These are phyloP conservation scores for Coregonus suidteri DNA, from an alignment of 2,797 vertebrate species.

Conservation along the genomic window DNA sequence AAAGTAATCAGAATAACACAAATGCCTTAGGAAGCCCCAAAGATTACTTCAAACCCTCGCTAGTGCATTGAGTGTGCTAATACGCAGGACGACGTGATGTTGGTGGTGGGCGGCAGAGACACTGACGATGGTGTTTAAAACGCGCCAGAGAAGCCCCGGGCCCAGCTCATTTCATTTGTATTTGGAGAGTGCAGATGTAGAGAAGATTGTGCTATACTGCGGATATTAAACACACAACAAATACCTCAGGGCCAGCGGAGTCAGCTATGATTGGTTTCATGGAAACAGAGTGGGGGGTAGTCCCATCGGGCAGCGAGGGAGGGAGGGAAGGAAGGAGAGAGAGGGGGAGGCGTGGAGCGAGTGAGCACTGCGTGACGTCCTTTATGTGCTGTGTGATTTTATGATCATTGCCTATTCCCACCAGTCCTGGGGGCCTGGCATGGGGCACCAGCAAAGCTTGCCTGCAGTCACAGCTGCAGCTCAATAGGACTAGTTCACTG, in stretches of 20 bases:
- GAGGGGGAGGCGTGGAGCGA: not conserved
- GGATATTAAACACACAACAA: constrained; percentile 11
- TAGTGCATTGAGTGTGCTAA: not conserved
- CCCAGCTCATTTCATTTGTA: constrained; percentile 10
- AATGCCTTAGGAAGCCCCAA: not conserved
- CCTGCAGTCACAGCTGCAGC: not conserved
- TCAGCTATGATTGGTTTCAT: constrained; percentile 15
- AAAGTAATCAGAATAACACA: not conserved
- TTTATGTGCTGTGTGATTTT: constrained; percentile 15
- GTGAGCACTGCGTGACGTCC: not conserved
- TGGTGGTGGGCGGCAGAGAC: not conserved
- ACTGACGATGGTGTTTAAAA: not conserved
- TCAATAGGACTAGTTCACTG: not conserved
- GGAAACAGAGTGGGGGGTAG: constrained; percentile 1
- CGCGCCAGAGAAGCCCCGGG: not conserved
- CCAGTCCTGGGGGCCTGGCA: not conserved
- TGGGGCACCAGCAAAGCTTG: not conserved
- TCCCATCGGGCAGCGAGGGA: not conserved
- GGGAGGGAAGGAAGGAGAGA: not conserved
- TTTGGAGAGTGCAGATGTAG: constrained; percentile 7
- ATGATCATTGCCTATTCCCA: constrained; percentile 26
- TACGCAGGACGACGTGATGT: not conserved
- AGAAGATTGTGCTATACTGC: not conserved
- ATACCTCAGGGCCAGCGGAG: constrained; percentile 15
- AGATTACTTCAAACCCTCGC: not conserved